phyloP scores from a whole-genome alignment of 2,888 invertebrate species.

The Cynaeus angustus region DNA sequence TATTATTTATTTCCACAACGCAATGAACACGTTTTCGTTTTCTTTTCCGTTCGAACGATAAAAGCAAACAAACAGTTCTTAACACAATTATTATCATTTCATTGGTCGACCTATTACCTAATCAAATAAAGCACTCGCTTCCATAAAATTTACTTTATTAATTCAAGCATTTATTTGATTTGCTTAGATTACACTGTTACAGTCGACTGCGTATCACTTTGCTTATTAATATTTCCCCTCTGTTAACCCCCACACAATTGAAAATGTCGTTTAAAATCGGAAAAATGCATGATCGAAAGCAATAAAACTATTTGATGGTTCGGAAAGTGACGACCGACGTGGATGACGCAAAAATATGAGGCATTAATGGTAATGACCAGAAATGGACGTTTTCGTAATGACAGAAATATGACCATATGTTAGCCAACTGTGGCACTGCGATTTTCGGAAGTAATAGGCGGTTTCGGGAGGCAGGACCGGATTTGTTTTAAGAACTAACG shows the following conservation, averaged over 20 bases:
- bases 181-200: constrained; percentile 43
- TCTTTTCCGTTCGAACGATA: background rate
- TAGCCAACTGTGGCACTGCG: too few relatives aligned
- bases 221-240: constrained; percentile 35
- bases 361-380: constrained; percentile 50
- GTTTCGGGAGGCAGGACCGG: too few relatives aligned
- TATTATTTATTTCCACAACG: background rate
- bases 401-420: constrained; percentile 28
- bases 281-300: constrained; percentile 5
- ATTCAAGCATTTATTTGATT: constrained; percentile 44
- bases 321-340: constrained; percentile 13
- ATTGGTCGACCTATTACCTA: constrained; percentile 25
- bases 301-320: constrained; percentile 21
- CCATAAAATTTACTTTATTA: constrained; percentile 39
- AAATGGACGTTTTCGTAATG: constrained; percentile 36
- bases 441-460: too few relatives aligned
- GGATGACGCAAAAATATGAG: constrained; percentile 30
- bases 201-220: constrained; percentile 36
- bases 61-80: background rate
- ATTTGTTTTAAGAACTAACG: too few relatives aligned
- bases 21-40: background rate
- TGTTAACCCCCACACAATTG: background rate
- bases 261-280: background rate
- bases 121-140: constrained; percentile 34
- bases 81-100: constrained; percentile 30